Evolutionary conservation across 2,888 invertebrate species (phyloP).

Genomic region (Aphodius sticticus): DNA sequence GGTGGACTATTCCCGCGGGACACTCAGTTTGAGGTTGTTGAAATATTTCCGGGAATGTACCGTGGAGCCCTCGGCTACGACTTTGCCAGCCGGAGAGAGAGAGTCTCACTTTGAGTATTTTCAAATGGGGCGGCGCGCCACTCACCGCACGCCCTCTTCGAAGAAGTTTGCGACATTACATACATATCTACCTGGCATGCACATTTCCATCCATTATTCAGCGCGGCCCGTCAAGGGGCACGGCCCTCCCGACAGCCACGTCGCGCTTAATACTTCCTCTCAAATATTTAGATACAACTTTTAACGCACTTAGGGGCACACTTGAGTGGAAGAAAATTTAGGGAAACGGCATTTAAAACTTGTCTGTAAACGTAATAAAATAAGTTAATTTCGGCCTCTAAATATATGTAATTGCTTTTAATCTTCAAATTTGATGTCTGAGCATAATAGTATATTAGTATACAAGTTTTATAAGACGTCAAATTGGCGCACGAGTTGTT

Average conservation of each 20-base stretch:
- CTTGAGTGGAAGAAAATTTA: not conserved
- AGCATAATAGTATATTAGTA: no score
- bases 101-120: constrained; percentile 32
- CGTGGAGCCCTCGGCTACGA: constrained; percentile 9
- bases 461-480: no score
- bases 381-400: no score
- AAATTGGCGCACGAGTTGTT: no score
- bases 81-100: not conserved
- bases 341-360: not conserved
- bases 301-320: constrained; percentile 4
- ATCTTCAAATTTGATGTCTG: no score
- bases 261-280: constrained; percentile 17
- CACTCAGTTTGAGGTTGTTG: constrained; percentile 37
- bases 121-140: constrained; percentile 27
- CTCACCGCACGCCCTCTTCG: constrained; percentile 4
- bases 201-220: constrained; percentile 26
- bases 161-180: constrained; percentile 14
- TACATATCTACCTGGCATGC: constrained; percentile 24
- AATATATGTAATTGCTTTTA: no score
- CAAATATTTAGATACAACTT: constrained; percentile 24
- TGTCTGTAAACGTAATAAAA: not conserved
- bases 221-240: constrained; percentile 14
- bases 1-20: constrained; percentile 47
- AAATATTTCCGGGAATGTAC: constrained; percentile 34
- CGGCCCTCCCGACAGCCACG: not conserved